Base-by-base conservation (phyloP, 2,888 invertebrate species). In the Sturmia bella region DNA sequence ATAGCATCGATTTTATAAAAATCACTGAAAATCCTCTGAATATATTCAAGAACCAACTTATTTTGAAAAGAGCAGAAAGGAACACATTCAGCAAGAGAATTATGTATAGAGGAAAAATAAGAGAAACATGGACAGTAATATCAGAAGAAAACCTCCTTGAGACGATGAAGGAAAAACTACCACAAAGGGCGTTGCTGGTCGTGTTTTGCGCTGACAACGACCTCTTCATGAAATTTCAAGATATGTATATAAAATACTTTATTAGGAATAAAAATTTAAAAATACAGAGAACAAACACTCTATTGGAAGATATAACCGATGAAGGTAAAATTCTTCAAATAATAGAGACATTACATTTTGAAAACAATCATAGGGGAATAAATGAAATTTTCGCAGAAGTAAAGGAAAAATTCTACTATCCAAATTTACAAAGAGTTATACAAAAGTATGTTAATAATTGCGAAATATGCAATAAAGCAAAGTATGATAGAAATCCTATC, bases 371-470 rank as follows among this genome's bases (percentile, higher is more conserved):
- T 27, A 27, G 27, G 6, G 27, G 3, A 27, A 4, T 4, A 27
- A 27, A 3, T 3, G 6, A n/a, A 27, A 27, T 27, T 27, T 27
- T 27, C 27, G 27, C 27, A 27, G 27, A 27, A 27, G 27, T 27
- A 27, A 27, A 27, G 27, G 6, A 4, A 27, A 27, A 41, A 41
- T 19, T 13, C 2, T 41, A 17, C 13, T 39, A 59, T 19, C 39
- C 57, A 13, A 19, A 19, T 19, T 41, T 59, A 41, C 57, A 41
- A 59, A 59, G 7, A 32, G 32, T 5, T 1, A 32, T 37, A 9
- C 32, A 59, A 43, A n/a, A n/a, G n/a, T n/a, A n/a, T n/a, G n/a
- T 43, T n/a, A n/a, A 43, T n/a, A 43, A 43, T 43, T 43, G 4
- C 43, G 13, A 43, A 43, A 4, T 43, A 43, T n/a, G 43, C 43